Evolutionary conservation across 92 coral and sea anemone genomes (phyloP), one percentile per base, ranked within the genome.

Genomic region (Palythoa caribaeorum): DNA sequence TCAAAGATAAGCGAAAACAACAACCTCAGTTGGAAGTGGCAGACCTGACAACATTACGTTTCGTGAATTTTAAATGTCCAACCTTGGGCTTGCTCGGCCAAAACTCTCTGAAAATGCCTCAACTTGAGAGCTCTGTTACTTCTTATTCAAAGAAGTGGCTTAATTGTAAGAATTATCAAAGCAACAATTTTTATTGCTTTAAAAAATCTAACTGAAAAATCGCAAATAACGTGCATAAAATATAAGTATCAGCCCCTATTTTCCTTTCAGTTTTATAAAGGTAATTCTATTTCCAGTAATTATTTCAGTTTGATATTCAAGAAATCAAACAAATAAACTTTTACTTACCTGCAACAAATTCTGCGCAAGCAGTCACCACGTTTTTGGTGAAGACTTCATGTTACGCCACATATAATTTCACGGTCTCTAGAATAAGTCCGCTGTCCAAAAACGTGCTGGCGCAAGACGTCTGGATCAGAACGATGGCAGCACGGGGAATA

Each of bases 401-500:
- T 19, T 51, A 39, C 17, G 36, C 19, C 1, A 63, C 70, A 16
- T 17, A 17, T 5, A 20, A 3, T 77, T 44, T 28, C 76, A 12
- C n/a, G 20, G 38, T 13, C 74, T 81, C 40, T 6, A 4, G 39
- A n/a, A 38, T 21, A 65, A 20, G 37, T 62, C 74, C 86, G 76
- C 73, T 37, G 69, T 84, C 39, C 87, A 84, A 20, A 40, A 68
- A 19, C 10, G 57, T 62, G 47, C 57, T 10, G 86, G 76, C 86
- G 20, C 86, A 50, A 44, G 60, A 5, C 54, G 54, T 20, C 53
- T 38, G 12, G 39, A 2, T 12, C 65, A 10, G 35, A 36, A 60
- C 39, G 75, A 83, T 83, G 86, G 76, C 86, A 53, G 83, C 68
- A 77, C 53, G 69, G 12, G 68, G 83, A 14, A 37, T 54, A 2